These are phyloP conservation scores for Onychostruthus taczanowskii DNA, from an alignment of 2,113 vertebrate genomes.

Conservation along the genomic window DNA sequence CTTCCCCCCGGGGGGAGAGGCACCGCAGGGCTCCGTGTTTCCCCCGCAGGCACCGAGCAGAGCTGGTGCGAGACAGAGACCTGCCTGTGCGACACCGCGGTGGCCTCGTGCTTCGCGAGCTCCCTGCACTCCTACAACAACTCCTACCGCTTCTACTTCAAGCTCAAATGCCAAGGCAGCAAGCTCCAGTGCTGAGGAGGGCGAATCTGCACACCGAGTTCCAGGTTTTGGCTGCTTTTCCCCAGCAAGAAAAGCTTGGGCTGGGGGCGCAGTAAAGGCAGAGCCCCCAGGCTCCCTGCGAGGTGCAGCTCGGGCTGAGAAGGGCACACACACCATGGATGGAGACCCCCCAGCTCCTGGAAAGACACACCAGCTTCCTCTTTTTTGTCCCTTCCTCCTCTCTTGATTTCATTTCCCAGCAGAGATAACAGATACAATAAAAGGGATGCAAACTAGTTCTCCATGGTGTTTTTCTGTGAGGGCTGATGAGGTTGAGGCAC, in stretches of 20 bases:
- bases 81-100: conserved; percentile 52
- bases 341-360: background rate
- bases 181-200: conserved; percentile 43
- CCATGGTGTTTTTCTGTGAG: background rate
- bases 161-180: background rate
- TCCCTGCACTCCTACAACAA: conserved; percentile 55
- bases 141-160: conserved; percentile 57
- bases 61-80: conserved; percentile 54
- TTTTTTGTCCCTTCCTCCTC: background rate
- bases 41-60: background rate
- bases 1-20: background rate
- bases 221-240: background rate
- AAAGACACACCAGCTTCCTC: background rate
- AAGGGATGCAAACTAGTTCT: background rate
- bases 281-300: background rate
- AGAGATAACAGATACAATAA: background rate
- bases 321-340: rapidly evolving
- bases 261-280: rapidly evolving
- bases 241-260: background rate
- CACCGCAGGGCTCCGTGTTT: rapidly evolving
- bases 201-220: rapidly evolving
- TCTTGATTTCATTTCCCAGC: background rate
- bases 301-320: background rate
- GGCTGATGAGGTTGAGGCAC: background rate
- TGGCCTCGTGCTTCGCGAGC: conserved; percentile 56